phyloP scores from a whole-genome alignment of 2,888 invertebrate genomes.

The Trichopria drosophilae region DNA sequence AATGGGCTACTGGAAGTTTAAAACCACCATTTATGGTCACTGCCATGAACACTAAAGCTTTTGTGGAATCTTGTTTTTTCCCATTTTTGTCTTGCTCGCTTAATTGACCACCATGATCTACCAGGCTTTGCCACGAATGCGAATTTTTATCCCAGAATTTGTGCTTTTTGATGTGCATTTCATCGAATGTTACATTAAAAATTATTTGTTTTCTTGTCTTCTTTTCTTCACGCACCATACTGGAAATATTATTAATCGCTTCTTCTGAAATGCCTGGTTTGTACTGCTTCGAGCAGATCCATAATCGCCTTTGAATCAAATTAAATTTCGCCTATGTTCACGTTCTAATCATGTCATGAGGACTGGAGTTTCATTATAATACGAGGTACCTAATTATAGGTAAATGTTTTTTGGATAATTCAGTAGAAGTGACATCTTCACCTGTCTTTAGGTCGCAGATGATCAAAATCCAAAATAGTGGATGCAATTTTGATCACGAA shows the following conservation, averaged over 20 bases:
- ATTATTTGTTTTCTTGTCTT: constrained; percentile 12
- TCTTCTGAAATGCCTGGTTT: constrained; percentile 25
- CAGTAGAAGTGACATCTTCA: no score
- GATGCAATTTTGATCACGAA: no score
- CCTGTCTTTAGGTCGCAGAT: no score
- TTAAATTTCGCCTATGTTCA: no score
- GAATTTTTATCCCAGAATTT: constrained; percentile 8
- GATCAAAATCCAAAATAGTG: no score
- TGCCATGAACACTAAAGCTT: constrained; percentile 26
- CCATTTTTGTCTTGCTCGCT: neutral
- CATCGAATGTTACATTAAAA: constrained; percentile 32
- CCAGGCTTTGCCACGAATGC: constrained; percentile 21
- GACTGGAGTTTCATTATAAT: no score
- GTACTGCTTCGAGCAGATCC: constrained; percentile 11
- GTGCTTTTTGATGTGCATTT: constrained; percentile 28
- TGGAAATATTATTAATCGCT: constrained; percentile 19
- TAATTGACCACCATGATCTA: constrained; percentile 26
- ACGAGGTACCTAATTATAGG: no score
- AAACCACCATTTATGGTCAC: constrained; percentile 29
- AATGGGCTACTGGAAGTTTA: constrained; percentile 29
- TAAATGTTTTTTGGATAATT: no score
- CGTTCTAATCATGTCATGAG: no score
- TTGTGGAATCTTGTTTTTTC: constrained; percentile 6
- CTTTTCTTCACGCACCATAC: constrained; percentile 12
- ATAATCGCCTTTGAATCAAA: no score